A percentile compares a stretch with the other conserved stretches of the same genome.
Evolutionary conservation across 2,113 vertebrate species (phyloP).

Genomic region (Connochaetes taurinus): DNA sequence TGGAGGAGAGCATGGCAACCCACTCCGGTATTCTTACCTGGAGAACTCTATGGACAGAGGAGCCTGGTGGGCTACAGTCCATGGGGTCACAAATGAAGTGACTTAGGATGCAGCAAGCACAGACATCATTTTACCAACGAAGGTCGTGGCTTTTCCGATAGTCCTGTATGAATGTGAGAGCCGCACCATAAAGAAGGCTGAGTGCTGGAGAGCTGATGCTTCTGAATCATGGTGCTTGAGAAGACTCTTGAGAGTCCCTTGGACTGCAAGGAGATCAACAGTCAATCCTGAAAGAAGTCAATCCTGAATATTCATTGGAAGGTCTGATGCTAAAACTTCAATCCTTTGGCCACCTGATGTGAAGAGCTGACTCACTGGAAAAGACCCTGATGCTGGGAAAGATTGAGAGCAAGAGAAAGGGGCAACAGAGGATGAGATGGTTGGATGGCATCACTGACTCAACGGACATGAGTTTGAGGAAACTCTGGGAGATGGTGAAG

Average conservation of each 20-base stretch:
- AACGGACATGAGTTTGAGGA: neutral
- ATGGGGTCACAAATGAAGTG: neutral
- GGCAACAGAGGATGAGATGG: neutral
- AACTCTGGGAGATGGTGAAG: neutral
- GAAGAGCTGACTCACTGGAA: neutral
- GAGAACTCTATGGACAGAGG: neutral
- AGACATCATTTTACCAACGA: neutral
- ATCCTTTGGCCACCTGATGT: neutral
- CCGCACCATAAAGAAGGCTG: neutral
- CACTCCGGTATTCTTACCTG: accelerated
- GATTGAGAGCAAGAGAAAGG: accelerated
- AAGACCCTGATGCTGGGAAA: neutral
- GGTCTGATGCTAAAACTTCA: neutral
- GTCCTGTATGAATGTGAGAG: neutral
- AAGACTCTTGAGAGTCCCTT: neutral
- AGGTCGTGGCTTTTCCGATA: neutral
- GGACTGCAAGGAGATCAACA: neutral
- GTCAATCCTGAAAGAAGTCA: neutral
- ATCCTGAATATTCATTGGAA: neutral
- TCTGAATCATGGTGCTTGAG: neutral
- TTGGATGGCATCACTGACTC: accelerated
- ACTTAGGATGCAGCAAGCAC: neutral
- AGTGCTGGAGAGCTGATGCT: neutral
- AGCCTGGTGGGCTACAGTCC: neutral
- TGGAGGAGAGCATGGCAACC: neutral